A percentile compares a stretch with the other conserved stretches of the same genome.
Conservation (phyloP, 2,113 vertebrate species). For the Coreoperca whiteheadi region DNA sequence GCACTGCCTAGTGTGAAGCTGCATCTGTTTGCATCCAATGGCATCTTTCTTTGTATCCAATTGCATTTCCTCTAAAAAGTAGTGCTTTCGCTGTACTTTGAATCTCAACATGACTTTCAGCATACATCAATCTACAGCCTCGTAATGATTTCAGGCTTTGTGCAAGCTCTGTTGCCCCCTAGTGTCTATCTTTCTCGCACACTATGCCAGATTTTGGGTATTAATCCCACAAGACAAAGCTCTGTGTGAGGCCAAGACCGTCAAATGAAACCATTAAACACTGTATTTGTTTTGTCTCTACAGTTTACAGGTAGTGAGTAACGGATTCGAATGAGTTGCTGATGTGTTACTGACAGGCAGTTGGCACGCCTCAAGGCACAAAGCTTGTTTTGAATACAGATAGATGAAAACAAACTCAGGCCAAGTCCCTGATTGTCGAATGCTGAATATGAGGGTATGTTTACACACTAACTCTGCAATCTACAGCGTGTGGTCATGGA, state of each 20-base stretch:
- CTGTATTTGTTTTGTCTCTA: not conserved
- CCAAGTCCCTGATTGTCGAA: constrained; percentile 15
- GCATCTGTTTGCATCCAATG: too few species aligned
- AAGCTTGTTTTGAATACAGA: constrained; percentile 14
- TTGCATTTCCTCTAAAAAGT: too few species aligned
- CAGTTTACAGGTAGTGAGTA: not conserved
- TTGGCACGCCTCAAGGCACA: constrained; percentile 5
- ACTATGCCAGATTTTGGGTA: not conserved
- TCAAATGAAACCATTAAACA: not conserved
- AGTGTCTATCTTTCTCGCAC: not conserved
- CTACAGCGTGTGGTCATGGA: not conserved
- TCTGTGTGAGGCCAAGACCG: not conserved
- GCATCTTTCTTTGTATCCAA: too few species aligned
- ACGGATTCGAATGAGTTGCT: constrained; percentile 2
- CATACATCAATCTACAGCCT: too few species aligned
- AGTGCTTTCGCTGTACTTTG: too few species aligned
- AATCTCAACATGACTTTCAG: too few species aligned
- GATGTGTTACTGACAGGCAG: not conserved
- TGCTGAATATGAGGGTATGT: not conserved
- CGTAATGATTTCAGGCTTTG: too few species aligned
- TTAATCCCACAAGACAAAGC: not conserved
- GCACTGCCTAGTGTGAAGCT: too few species aligned
- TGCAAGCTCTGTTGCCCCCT: not conserved
- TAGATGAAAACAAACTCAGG: constrained; percentile 3
- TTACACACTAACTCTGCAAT: not conserved